A percentile compares a stretch with the other conserved stretches of the same genome.
Evolutionary conservation across 2,888 invertebrate genomes (phyloP).

Genomic region (Orchestes rusci): DNA sequence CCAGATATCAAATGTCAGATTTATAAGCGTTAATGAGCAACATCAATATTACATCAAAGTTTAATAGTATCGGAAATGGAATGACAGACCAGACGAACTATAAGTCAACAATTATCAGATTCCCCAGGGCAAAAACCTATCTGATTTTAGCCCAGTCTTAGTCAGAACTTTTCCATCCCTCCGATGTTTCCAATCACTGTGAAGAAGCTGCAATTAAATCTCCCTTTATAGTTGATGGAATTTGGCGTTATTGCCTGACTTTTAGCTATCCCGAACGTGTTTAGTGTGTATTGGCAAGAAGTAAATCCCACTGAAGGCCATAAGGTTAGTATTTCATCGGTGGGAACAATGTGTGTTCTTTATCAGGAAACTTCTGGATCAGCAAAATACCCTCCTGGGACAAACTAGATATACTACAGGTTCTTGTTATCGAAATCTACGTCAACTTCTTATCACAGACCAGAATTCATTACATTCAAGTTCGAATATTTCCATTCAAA

Average conservation of each 20-base stretch:
- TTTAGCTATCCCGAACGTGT: slow-evolving; percentile 24
- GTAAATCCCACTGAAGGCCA: slow-evolving; percentile 22
- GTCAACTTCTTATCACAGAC: no score
- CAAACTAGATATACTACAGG: no score
- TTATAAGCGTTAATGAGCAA: slow-evolving; percentile 26
- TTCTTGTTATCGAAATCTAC: no score
- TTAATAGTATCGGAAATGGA: slow-evolving; percentile 6
- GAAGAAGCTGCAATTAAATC: slow-evolving; percentile 42
- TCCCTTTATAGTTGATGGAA: slow-evolving; percentile 42
- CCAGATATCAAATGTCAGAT: slow-evolving; percentile 20
- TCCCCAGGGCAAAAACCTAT: slow-evolving; percentile 24
- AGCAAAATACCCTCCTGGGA: slow-evolving; percentile 14
- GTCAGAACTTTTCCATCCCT: slow-evolving; percentile 23
- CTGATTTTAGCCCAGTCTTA: slow-evolving; percentile 24
- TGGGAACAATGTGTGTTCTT: slow-evolving; percentile 21
- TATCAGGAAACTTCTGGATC: slow-evolving; percentile 17
- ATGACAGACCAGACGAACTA: slow-evolving; percentile 7
- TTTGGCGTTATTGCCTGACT: slow-evolving; percentile 35
- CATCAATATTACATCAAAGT: slow-evolving; percentile 25
- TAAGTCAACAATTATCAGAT: slow-evolving; percentile 27
- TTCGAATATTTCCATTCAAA: no score
- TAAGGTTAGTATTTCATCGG: slow-evolving; percentile 25
- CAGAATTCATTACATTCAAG: no score
- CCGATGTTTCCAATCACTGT: slow-evolving; percentile 38
- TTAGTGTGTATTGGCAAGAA: slow-evolving; percentile 21